Conservation (phyloP, 2,113 vertebrate species). For the Geothlypis trichas region DNA sequence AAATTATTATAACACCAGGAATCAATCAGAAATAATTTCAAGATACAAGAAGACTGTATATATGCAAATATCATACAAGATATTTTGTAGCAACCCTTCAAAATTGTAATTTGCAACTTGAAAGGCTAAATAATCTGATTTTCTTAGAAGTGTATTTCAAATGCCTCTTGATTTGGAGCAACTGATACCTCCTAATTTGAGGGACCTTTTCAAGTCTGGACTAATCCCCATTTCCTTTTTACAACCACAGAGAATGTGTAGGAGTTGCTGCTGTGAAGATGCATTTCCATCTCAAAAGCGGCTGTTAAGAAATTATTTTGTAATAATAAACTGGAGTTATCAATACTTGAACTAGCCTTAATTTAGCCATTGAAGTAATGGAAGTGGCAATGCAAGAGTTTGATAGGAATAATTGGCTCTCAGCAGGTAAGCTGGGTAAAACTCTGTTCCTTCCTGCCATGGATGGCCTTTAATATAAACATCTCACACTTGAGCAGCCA, state of each 20-base stretch:
- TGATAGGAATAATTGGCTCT: background rate
- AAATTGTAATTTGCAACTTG: background rate
- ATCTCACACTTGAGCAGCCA: background rate
- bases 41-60: background rate
- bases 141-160: background rate
- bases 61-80: background rate
- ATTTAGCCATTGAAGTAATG: background rate
- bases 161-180: background rate
- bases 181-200: background rate
- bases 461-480: background rate
- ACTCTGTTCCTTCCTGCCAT: background rate
- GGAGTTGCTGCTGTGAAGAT: background rate
- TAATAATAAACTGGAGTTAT: background rate
- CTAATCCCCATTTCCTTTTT: background rate
- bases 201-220: background rate
- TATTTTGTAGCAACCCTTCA: background rate
- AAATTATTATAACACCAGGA: background rate
- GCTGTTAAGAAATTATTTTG: background rate
- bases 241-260: background rate
- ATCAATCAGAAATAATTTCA: background rate
- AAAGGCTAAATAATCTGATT: slow-evolving; percentile 31
- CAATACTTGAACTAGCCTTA: background rate
- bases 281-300: background rate
- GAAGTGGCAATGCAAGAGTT: background rate
- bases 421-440: background rate